Base-by-base conservation (phyloP, 2,113 vertebrate species). In the Oplegnathus fasciatus region DNA sequence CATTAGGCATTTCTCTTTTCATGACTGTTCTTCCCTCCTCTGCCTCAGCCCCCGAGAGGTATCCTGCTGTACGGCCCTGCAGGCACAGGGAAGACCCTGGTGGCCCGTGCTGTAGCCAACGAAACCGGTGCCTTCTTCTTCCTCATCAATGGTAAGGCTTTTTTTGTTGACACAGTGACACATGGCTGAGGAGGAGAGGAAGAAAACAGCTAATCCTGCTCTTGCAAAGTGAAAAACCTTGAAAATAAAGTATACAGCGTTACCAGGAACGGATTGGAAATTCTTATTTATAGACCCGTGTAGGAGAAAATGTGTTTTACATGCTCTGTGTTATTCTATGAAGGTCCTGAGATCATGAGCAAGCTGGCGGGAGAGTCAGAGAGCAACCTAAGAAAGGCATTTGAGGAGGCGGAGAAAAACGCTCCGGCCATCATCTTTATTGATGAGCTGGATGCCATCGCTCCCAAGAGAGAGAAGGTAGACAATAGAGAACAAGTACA, bases 341-440 rank as follows among this genome's bases (percentile, higher is more conserved):
- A 48, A 98, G 98, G 98, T 71, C 98, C 98, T 60, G 98, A 99
- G 92, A 98, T 99, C 78, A 99, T 99, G 98, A 99, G 98, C 91
- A 99, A 99, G 87, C 93, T 99, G 91, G 98, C 98, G 10, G 98
- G 98, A 32, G 97, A 99, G 84, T 98, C 97, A 6, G 97, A 98
- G 92, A 99, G 98, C 93, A 99, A 99, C 90, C 92, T 99, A 88
- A 96, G 98, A 60, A 99, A 99, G 94, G 98, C 97, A 62, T 99
- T 99, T 91, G 98, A 99, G 89, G 98, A 99, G 89, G 98, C 97
- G 0, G 97, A 99, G 90, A 99, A 98, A 91, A 99, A 99, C 0
- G 98, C 98, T 78, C 98, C 98, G 13, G 98, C 98, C 28, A 99
- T 99, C 80, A 99, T 99, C 92, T 99, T 99, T 92, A 99, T 99